A percentile compares a stretch with the other conserved stretches of the same genome.
Evolutionary conservation across 2,888 invertebrate genomes (phyloP).

Genomic region (Tinea pellionella): DNA sequence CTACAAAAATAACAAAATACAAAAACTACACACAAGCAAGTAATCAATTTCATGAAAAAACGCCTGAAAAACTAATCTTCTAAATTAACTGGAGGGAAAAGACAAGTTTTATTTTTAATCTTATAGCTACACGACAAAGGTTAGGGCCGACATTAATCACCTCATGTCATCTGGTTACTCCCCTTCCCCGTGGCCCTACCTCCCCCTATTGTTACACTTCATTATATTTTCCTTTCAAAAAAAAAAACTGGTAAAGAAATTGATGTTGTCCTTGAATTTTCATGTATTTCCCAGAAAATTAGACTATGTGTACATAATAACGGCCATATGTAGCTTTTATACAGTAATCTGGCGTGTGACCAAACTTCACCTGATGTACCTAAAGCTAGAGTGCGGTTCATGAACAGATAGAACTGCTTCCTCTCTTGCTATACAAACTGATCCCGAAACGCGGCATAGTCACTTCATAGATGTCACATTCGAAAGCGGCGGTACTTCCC

Average conservation of each 20-base stretch:
- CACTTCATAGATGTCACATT: too few species aligned
- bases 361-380: too few species aligned
- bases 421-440: too few species aligned
- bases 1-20: not conserved
- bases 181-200: not conserved
- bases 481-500: too few species aligned
- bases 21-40: not conserved
- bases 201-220: not conserved
- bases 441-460: too few species aligned
- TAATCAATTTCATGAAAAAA: not conserved
- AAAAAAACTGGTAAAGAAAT: not conserved
- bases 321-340: too few species aligned
- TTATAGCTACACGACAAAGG: not conserved
- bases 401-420: too few species aligned
- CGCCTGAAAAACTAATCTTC: not conserved
- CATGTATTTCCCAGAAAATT: not conserved
- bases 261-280: not conserved
- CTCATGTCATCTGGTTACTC: not conserved
- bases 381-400: too few species aligned
- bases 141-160: constrained; percentile 1
- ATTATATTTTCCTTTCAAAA: constrained; percentile 5
- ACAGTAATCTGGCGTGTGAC: too few species aligned
- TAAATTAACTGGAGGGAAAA: not conserved
- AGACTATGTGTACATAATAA: too few species aligned
- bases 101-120: not conserved